phyloP scores from a whole-genome alignment of 2,888 invertebrate genomes.

The Hedya salicella region DNA sequence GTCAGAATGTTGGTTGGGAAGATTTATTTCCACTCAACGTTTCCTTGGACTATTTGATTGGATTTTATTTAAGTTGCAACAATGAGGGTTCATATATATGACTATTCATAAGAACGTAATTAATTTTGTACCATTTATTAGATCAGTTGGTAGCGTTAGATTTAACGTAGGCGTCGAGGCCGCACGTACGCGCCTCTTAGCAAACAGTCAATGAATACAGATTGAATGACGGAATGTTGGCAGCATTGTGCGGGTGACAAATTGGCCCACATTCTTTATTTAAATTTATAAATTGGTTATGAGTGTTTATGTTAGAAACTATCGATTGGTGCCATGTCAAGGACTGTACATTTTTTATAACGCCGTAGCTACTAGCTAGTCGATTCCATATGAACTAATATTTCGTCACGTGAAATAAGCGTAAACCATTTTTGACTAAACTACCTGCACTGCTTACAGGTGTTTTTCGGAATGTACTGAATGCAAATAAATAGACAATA shows the following conservation, averaged over 20 bases:
- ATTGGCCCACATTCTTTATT: constrained; percentile 42
- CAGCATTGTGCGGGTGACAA: constrained; percentile 42
- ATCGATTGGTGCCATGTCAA: constrained; percentile 30
- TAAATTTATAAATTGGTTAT: constrained; percentile 40
- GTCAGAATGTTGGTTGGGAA: constrained; percentile 2
- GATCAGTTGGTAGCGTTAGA: constrained; percentile 49
- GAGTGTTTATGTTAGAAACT: constrained; percentile 32
- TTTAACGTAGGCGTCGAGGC: constrained; percentile 68
- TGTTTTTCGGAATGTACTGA: too few species aligned
- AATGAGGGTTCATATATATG: too few species aligned
- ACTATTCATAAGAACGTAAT: neutral
- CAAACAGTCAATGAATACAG: constrained; percentile 75
- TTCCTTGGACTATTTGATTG: neutral
- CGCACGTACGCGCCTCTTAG: constrained; percentile 60
- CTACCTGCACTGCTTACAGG: neutral
- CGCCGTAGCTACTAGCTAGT: too few species aligned
- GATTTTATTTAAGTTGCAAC: too few species aligned
- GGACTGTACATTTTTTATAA: constrained; percentile 22
- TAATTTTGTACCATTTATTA: neutral
- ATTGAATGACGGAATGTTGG: constrained; percentile 58
- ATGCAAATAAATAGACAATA: too few species aligned
- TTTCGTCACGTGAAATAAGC: neutral
- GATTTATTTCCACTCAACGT: neutral
- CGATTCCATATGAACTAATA: neutral
- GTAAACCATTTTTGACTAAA: neutral